Percentiles rank a stretch among this genome's conserved stretches.
Conservation (phyloP, 2,797 vertebrate genomes). For the Notamacropus eugenii region DNA sequence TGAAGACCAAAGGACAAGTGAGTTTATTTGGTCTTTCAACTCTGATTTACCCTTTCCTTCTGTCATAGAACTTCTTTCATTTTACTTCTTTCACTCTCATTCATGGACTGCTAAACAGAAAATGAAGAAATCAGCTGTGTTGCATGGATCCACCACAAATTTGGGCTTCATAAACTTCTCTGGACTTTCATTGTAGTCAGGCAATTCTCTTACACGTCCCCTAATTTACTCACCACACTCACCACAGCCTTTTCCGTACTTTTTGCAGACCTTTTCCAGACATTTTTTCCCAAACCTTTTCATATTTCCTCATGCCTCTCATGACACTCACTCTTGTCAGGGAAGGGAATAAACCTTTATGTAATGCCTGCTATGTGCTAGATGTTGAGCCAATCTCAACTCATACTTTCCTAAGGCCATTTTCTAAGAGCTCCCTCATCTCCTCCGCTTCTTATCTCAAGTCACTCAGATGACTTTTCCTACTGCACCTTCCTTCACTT, state of each 20-base stretch:
- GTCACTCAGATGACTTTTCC: background rate
- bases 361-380: no score
- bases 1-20: background rate
- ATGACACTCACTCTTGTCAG: background rate
- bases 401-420: background rate
- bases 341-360: background rate
- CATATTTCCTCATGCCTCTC: background rate
- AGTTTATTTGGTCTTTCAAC: background rate
- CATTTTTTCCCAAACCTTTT: background rate
- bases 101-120: background rate
- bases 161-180: background rate
- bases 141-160: background rate
- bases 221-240: background rate
- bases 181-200: background rate
- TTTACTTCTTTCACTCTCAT: background rate
- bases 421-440: no score
- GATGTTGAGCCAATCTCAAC: background rate
- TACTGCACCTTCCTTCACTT: background rate
- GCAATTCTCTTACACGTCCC: background rate
- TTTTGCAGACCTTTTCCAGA: background rate
- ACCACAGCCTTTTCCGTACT: background rate
- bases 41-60: background rate
- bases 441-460: no score
- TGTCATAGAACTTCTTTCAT: background rate
- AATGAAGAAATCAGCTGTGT: background rate